These are phyloP conservation scores for Grallaria varia DNA, from an alignment of 2,113 vertebrate genomes.

Conservation along the genomic window DNA sequence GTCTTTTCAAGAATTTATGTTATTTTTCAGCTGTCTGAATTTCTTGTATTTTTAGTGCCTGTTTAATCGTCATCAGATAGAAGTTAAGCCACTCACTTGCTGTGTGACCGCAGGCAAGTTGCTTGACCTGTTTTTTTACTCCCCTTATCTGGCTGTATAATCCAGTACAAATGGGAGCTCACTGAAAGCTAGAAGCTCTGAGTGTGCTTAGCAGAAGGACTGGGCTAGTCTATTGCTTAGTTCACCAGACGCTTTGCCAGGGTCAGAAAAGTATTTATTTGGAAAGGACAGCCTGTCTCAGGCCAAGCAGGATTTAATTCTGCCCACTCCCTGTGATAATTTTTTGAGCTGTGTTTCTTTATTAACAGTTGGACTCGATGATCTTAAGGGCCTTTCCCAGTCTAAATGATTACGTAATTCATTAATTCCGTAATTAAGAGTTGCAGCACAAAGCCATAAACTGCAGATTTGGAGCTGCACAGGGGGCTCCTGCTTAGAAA, in stretches of 20 bases:
- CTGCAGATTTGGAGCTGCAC: not conserved
- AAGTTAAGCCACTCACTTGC: not conserved
- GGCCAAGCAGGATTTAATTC: not conserved
- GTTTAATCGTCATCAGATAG: not conserved
- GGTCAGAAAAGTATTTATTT: not conserved
- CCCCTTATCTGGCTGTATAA: constrained; percentile 25
- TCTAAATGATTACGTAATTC: not conserved
- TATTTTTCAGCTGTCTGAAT: not conserved
- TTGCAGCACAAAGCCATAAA: not conserved
- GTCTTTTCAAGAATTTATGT: not conserved
- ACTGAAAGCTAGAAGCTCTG: not conserved
- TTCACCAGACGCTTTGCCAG: not conserved
- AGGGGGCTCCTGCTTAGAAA: not conserved
- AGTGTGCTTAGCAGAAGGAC: not conserved
- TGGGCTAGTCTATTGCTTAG: not conserved
- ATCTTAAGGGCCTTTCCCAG: not conserved
- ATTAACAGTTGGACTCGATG: accelerated
- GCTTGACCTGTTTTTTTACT: constrained; percentile 49
- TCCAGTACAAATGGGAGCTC: not conserved
- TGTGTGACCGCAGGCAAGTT: constrained; percentile 34
- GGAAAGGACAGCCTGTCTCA: not conserved
- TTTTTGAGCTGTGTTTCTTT: not conserved
- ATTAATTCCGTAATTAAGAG: not conserved
- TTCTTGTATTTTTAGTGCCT: not conserved
- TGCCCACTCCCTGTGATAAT: accelerated